Conservation (phyloP, 2,888 invertebrate genomes). For the Parnassius mnemosyne region DNA sequence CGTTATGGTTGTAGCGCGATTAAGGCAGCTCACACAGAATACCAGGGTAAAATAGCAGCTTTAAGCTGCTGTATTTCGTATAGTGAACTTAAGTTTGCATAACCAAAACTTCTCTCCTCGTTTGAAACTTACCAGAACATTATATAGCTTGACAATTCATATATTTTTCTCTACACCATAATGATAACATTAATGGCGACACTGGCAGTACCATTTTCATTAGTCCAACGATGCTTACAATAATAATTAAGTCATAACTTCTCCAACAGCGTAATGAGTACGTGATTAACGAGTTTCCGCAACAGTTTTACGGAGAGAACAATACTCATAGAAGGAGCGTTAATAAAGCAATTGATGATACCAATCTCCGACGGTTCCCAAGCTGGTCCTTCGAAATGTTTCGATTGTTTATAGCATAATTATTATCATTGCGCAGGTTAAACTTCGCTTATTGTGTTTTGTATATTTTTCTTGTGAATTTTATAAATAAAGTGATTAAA, state of each 20-base stretch:
- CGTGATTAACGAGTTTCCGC: slow-evolving; percentile 15
- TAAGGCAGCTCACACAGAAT: too few species aligned
- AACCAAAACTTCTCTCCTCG: too few species aligned
- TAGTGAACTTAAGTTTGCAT: too few species aligned
- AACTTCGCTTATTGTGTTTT: neutral
- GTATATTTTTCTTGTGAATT: too few species aligned
- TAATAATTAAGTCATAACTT: slow-evolving; percentile 8
- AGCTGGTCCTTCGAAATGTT: slow-evolving; percentile 12
- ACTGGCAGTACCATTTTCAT: slow-evolving; percentile 3
- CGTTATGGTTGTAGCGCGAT: too few species aligned
- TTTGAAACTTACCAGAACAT: too few species aligned
- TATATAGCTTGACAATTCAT: too few species aligned
- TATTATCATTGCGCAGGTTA: neutral
- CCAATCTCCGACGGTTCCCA: slow-evolving; percentile 11
- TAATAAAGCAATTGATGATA: slow-evolving; percentile 24
- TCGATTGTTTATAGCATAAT: slow-evolving; percentile 12
- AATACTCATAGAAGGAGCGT: slow-evolving; percentile 11
- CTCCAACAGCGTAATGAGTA: slow-evolving; percentile 10
- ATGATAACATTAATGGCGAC: neutral
- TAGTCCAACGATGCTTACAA: neutral
- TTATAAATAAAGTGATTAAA: too few species aligned
- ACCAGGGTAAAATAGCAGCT: too few species aligned
- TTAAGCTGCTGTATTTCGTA: too few species aligned
- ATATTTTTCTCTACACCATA: neutral
- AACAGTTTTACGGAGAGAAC: slow-evolving; percentile 14